Conservation (phyloP, 2,797 vertebrate genomes). For the Urophycis tenuis region DNA sequence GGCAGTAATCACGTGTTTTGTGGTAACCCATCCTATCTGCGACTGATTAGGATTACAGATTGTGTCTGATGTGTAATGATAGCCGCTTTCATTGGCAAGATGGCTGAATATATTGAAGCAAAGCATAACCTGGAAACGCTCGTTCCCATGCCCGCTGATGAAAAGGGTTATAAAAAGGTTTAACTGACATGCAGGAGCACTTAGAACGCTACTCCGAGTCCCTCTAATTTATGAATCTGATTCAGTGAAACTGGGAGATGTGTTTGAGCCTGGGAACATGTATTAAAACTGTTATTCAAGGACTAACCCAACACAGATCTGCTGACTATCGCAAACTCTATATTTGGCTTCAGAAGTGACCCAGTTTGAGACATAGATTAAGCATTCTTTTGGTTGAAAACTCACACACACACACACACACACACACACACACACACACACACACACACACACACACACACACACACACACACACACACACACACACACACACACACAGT, state of each 20-base stretch:
- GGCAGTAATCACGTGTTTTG: neutral
- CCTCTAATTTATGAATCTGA: neutral
- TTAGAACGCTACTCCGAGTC: neutral
- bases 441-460: neutral
- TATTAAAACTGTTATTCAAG: neutral
- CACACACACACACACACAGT: neutral
- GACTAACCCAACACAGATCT: neutral
- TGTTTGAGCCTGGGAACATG: neutral
- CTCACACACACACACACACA: neutral
- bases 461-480: neutral
- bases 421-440: neutral
- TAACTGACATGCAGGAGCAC: neutral
- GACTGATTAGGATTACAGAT: neutral
- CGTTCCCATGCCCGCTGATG: neutral
- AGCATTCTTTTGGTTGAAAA: neutral
- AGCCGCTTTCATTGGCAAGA: constrained; percentile 29
- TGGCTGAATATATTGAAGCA: constrained; percentile 17
- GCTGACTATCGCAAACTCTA: neutral
- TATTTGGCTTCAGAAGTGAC: constrained; percentile 4
- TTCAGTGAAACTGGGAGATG: neutral
- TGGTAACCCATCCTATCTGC: neutral
- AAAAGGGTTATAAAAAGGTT: neutral
- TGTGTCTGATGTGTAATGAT: constrained; percentile 21
- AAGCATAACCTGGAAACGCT: constrained; percentile 8
- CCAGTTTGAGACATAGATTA: constrained; percentile 1